Evolutionary conservation across 2,113 vertebrate species (phyloP).

Genomic region (Chelonoidis abingdonii): DNA sequence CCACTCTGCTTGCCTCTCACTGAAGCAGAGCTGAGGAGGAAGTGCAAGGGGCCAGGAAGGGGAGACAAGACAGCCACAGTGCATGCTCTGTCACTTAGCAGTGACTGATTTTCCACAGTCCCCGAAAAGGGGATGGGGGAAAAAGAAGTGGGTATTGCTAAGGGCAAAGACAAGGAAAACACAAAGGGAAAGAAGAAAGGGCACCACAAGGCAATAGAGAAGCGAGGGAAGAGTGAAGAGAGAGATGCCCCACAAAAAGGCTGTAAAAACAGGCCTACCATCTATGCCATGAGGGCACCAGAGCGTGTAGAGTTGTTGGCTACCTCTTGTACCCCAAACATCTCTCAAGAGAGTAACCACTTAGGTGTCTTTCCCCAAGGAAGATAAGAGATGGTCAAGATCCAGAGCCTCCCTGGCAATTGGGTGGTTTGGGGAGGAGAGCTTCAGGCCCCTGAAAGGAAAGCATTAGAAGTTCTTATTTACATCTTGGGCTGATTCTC

Average conservation of each 20-base stretch:
- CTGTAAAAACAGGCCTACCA: background rate
- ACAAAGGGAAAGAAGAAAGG: background rate
- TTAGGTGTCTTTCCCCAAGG: background rate
- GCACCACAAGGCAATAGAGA: background rate
- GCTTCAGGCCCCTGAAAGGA: background rate
- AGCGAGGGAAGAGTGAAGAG: background rate
- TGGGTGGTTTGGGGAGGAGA: background rate
- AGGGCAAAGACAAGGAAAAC: background rate
- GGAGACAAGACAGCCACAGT: background rate
- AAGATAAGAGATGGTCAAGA: background rate
- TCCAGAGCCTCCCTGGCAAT: background rate
- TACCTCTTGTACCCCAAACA: background rate
- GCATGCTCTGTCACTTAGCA: background rate
- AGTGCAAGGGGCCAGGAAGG: background rate
- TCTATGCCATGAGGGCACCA: background rate
- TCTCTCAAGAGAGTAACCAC: background rate
- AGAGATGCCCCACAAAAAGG: background rate
- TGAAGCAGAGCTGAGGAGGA: background rate
- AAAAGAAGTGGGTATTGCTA: background rate
- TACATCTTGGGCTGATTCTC: background rate
- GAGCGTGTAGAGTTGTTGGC: background rate
- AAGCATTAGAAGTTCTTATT: background rate
- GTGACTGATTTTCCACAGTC: background rate
- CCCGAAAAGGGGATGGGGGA: background rate
- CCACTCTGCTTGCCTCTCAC: background rate